Evolutionary conservation across 1,140 invertebrate genomes (phyloP).

Genomic region (Listronotus oregonensis): DNA sequence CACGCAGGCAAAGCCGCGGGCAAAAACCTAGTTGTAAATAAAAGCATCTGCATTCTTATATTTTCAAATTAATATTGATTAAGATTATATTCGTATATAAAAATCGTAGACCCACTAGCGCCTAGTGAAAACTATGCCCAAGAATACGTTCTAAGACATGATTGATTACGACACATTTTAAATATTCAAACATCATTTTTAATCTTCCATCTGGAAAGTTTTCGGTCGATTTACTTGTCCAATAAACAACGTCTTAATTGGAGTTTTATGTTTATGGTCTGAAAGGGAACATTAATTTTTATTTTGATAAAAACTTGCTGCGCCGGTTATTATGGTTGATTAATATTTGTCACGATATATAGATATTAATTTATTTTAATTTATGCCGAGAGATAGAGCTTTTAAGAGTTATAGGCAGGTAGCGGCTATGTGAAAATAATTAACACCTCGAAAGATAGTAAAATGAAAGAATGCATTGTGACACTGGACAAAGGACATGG

Average conservation of each 20-base stretch:
- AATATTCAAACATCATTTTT: constrained; percentile 25
- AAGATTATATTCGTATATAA: too few species aligned
- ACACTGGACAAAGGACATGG: too few species aligned
- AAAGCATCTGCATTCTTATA: too few species aligned
- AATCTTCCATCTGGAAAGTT: constrained; percentile 25
- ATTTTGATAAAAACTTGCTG: constrained; percentile 18
- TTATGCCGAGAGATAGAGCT: background rate
- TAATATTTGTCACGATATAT: constrained; percentile 30
- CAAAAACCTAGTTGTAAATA: too few species aligned
- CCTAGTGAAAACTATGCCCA: too few species aligned
- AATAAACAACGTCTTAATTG: constrained; percentile 26
- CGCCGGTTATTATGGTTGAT: constrained; percentile 13
- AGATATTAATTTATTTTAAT: constrained; percentile 27
- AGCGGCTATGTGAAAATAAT: too few species aligned
- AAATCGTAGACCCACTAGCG: too few species aligned
- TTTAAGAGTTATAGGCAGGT: too few species aligned
- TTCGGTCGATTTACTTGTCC: constrained; percentile 24
- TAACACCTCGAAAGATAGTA: too few species aligned
- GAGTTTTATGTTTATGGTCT: constrained; percentile 26
- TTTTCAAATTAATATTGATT: too few species aligned
- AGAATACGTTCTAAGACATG: background rate
- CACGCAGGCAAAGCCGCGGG: too few species aligned
- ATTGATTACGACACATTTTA: constrained; percentile 10
- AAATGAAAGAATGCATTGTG: too few species aligned
- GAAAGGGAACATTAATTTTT: constrained; percentile 24